These are phyloP conservation scores for Coregonus suidteri DNA, from an alignment of 2,797 vertebrate species.

Conservation along the genomic window DNA sequence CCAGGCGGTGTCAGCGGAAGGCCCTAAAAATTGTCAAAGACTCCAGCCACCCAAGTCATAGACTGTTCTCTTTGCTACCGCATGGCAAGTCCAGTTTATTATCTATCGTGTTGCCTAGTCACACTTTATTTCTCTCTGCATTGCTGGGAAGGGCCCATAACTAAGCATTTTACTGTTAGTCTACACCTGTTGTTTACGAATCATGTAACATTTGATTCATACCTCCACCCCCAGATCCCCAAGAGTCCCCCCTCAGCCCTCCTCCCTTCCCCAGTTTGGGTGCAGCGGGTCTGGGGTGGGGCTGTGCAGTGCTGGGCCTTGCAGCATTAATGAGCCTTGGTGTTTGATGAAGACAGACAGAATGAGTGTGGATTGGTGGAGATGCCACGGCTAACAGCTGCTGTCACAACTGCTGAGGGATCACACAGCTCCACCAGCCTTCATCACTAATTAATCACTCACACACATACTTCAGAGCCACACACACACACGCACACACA, in stretches of 20 bases:
- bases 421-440: conserved; percentile 69
- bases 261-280: conserved; percentile 7
- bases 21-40: too few species aligned
- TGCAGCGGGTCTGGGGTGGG: conserved; percentile 16
- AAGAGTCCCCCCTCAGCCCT: neutral
- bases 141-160: too few species aligned
- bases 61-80: too few species aligned
- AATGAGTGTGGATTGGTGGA: conserved; percentile 71
- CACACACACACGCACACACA: neutral
- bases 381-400: conserved; percentile 73
- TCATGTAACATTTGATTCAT: too few species aligned
- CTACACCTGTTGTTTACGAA: too few species aligned
- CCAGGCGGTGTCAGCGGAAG: too few species aligned
- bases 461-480: neutral
- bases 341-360: conserved; percentile 73
- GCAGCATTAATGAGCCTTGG: conserved; percentile 71
- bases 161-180: too few species aligned
- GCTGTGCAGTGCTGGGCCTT: conserved; percentile 45
- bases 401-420: conserved; percentile 75
- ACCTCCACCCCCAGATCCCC: neutral
- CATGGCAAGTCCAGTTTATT: too few species aligned
- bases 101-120: too few species aligned
- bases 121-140: too few species aligned
- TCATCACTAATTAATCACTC: conserved; percentile 72
- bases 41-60: too few species aligned